Conservation (phyloP, 2,113 vertebrate genomes). For the Meles meles region DNA sequence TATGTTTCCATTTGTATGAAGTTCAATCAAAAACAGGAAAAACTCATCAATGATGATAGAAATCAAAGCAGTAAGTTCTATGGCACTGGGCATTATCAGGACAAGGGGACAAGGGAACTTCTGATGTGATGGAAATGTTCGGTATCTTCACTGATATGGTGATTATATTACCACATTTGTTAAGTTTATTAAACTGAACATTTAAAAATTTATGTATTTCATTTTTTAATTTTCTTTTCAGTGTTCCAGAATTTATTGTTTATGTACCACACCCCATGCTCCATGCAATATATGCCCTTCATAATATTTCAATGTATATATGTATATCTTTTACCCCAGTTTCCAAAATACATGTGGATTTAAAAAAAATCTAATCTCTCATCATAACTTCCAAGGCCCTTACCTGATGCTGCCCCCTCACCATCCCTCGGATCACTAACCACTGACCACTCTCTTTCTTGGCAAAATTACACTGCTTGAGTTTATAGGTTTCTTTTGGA, state of each 20-base stretch:
- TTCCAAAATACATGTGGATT: neutral
- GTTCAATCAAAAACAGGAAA: neutral
- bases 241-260: no score
- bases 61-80: neutral
- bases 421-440: neutral
- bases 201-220: neutral
- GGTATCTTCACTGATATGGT: neutral
- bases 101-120: neutral
- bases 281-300: no score
- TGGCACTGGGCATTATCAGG: neutral
- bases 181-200: neutral
- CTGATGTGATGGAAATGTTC: neutral
- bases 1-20: neutral
- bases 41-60: neutral
- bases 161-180: neutral
- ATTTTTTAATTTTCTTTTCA: no score
- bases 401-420: neutral
- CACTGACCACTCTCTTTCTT: neutral
- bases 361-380: neutral
- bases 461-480: neutral
- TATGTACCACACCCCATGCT: no score
- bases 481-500: neutral
- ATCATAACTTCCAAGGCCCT: neutral
- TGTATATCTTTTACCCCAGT: neutral
- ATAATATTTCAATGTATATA: neutral